Conservation (phyloP, 2,113 vertebrate genomes). For the Artemisiospiza belli region DNA sequence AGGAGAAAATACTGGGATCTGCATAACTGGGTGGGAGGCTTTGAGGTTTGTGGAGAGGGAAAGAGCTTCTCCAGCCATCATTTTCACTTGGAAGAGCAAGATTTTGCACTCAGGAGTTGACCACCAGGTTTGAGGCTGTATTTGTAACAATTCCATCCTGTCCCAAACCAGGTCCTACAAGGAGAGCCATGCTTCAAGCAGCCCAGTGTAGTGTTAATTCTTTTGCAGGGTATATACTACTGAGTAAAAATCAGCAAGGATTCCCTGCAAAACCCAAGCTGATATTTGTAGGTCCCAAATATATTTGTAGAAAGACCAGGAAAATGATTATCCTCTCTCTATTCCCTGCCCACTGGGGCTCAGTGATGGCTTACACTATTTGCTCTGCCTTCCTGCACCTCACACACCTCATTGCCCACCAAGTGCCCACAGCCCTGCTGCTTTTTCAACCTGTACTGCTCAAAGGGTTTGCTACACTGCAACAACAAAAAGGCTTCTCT, state of each 20-base stretch:
- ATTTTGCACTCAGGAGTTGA: neutral
- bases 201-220: fast-evolving
- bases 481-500: neutral
- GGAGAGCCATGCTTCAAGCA: neutral
- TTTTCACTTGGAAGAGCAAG: neutral
- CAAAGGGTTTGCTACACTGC: neutral
- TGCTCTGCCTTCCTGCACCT: neutral
- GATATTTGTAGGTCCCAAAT: neutral
- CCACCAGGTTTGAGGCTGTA: neutral
- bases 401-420: neutral
- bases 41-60: fast-evolving
- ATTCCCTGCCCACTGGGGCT: neutral
- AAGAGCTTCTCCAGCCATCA: neutral
- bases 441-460: neutral
- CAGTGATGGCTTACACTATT: fast-evolving
- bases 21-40: neutral
- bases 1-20: neutral
- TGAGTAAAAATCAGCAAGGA: neutral
- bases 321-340: neutral
- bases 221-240: fast-evolving
- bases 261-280: neutral
- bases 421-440: neutral
- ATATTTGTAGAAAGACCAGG: neutral
- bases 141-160: neutral
- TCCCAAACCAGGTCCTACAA: neutral